Base-by-base conservation (phyloP, 1,140 invertebrate species). In the Scaptomyza hsui region DNA sequence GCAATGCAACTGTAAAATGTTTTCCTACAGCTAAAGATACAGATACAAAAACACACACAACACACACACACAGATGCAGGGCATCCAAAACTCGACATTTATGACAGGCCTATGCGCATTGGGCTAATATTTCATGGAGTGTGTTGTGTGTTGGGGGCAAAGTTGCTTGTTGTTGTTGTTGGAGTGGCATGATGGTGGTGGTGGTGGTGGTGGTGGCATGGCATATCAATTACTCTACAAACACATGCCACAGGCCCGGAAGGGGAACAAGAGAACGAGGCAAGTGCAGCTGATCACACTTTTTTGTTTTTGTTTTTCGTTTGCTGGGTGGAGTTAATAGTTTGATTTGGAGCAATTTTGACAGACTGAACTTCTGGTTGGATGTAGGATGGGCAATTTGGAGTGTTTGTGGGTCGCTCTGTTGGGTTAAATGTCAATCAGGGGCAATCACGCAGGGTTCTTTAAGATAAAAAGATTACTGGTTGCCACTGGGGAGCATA, bases 211-310 rank as follows among this genome's bases (percentile, higher is more conserved):
- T 32, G 74, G 52, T 53, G 57, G 56, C 64, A 82, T 86, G 78
- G 82, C 82, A 88, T 88, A 88, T 88, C 82, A 88, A 88, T 88
- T 88, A 88, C 82, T 88, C 51, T 71, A 73, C 72, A 88, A 88
- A 88, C 82, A 88, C 72, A 88, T 88, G 82, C 77, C 82, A 71
- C 45, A 61, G 52, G 29, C n/a, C 24, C 29, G 61, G 56, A 41
- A 42, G 19, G 29, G 47, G 56, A 39, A 18, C 32, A 4, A 1
- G 26, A 42, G 26, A 49, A 39, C 39, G 4, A 37, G 18, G 74
- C 82, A 86, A 86, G 82, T 86, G 82, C 82, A 86, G 80, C 79
- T 83, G 80, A 86, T 88, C 82, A 88, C 81, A 86, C 77, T 79
- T 75, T 63, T 18, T 41, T 16, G 15, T 32, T 24, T 19, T 32